Evolutionary conservation across 64 coral and sea anemone genomes (phyloP), one percentile per base, ranked within the genome.

Genomic region (Porites lutea): DNA sequence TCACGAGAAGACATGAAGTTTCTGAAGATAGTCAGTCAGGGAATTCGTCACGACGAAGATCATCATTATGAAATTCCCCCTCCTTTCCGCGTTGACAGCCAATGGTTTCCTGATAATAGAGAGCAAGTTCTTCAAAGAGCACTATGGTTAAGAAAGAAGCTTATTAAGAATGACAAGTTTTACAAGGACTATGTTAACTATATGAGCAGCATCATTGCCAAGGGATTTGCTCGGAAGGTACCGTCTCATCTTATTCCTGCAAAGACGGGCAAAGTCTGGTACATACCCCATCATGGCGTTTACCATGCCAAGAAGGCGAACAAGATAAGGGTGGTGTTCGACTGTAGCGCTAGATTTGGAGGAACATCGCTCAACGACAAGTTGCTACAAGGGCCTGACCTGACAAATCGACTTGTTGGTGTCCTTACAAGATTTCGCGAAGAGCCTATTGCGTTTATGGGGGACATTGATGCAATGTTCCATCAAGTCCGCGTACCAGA

Each of bases 381-480:
- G 61, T 18, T 64, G 61, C 61, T 3, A 15, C 61, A 64, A 18
- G 61, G 61, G 61, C 13, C 61, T 14, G 61, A 64, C 61, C 61
- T 15, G 3, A 64, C 4, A 0, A 64, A 64, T 37, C 27, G 27
- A 37, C 27, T 37, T 37, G 27, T 37, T 37, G 27, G 27, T 37
- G 27, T 37, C 27, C 27, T 37, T 37, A 37, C 27, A 37, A 37
- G 27, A 37, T 37, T 37, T 37, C 27, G 27, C 27, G 27, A 72
- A 71, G 83, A 71, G 52, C n/a, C 8, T 45, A 46, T 87, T 4
- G 83, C 65, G 4, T 6, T 87, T 21, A 86, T 78, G 90, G 59
- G 37, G 47, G 71, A 83, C 72, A 67, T 93, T 4, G 74, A 93
- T 54, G 57, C 66, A 16, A 87, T 93, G 82, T 93, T 93, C 61